Conservation (phyloP, 2,888 invertebrate species). For the Rhamnusium bicolor region DNA sequence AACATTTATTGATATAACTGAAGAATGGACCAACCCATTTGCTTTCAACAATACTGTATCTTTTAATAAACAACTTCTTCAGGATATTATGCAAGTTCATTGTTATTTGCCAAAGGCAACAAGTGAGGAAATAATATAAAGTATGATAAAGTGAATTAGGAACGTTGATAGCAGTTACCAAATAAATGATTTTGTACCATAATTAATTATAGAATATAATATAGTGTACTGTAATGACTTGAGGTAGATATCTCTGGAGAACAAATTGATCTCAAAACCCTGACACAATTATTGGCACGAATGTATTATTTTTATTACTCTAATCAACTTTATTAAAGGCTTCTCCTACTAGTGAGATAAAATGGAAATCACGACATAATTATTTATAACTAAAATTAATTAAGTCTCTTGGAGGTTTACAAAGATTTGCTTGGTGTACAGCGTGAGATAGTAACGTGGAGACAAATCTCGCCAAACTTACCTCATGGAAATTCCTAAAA, state of each 20-base stretch:
- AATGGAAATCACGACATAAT: slow-evolving; percentile 21
- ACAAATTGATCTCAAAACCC: slow-evolving; percentile 25
- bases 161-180: slow-evolving; percentile 11
- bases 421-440: too few relatives aligned
- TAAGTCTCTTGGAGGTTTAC: slow-evolving; percentile 1
- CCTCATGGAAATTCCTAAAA: too few relatives aligned
- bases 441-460: too few relatives aligned
- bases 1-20: slow-evolving; percentile 13
- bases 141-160: neutral
- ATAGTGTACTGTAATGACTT: neutral
- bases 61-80: slow-evolving; percentile 25
- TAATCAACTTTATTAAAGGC: slow-evolving; percentile 9
- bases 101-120: slow-evolving; percentile 28
- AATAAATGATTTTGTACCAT: slow-evolving; percentile 1
- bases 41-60: slow-evolving; percentile 26
- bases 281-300: slow-evolving; percentile 25
- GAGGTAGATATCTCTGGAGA: slow-evolving; percentile 1
- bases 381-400: neutral
- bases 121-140: slow-evolving; percentile 22
- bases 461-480: too few relatives aligned
- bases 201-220: slow-evolving; percentile 9
- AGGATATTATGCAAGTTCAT: slow-evolving; percentile 27
- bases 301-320: slow-evolving; percentile 15
- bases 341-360: slow-evolving; percentile 12
- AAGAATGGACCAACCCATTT: slow-evolving; percentile 28